Conservation (phyloP, 37 sponge, comb jelly and placozoan genomes). For the Cladorhizidae sp. region DNA sequence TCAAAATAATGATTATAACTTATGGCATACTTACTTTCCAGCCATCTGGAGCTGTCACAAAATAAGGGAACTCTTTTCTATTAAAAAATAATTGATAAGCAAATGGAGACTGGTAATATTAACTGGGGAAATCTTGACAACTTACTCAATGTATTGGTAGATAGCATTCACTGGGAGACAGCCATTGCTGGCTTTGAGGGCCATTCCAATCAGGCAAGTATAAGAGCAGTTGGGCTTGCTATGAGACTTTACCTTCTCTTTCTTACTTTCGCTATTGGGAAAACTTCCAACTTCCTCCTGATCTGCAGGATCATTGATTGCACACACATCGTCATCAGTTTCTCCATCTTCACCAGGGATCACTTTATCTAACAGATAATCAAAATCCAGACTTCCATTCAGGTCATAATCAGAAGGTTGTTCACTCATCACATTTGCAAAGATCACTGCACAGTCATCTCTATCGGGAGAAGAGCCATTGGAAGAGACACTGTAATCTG, state of each 20-base stretch:
- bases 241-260: not conserved
- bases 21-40: slow-evolving; percentile 75
- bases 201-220: slow-evolving; percentile 83
- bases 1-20: not conserved
- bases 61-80: slow-evolving; percentile 77
- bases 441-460: not conserved
- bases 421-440: not conserved
- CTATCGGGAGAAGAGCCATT: not conserved
- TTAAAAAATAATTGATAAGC: not conserved
- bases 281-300: not conserved
- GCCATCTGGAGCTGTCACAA: slow-evolving; percentile 74
- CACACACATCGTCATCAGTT: not conserved
- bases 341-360: not conserved
- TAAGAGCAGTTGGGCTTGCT: slow-evolving; percentile 70
- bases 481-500: not conserved
- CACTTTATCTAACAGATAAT: not conserved
- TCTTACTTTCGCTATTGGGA: no score
- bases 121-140: not conserved
- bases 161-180: slow-evolving; percentile 76
- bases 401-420: not conserved
- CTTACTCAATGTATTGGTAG: slow-evolving; percentile 79
- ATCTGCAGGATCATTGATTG: not conserved
- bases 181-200: slow-evolving; percentile 47
- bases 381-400: not conserved
- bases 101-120: not conserved